A percentile compares a stretch with the other conserved stretches of the same genome.
Evolutionary conservation across 1,140 invertebrate species (phyloP).

Genomic region (Halictus rubicundus): DNA sequence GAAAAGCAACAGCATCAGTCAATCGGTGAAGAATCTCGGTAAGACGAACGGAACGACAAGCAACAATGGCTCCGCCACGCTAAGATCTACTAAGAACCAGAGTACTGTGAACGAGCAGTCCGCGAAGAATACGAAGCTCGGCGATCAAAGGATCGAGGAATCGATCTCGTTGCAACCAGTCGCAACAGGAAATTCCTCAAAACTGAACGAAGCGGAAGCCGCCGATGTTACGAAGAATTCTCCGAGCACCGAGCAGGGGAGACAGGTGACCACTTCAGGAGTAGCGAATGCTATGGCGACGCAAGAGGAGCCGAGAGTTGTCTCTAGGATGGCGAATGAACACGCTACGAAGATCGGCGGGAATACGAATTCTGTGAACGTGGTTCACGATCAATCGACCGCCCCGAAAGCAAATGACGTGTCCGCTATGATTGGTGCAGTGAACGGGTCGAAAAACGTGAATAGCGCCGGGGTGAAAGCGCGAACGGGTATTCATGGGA

Average conservation of each 20-base stretch:
- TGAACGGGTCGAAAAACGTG: constrained; percentile 42
- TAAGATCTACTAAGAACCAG: constrained; percentile 18
- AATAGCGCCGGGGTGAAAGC: constrained; percentile 54
- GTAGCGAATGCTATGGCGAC: constrained; percentile 18
- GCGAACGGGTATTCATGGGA: constrained; percentile 60
- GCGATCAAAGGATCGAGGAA: constrained; percentile 17
- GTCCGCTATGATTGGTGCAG: constrained; percentile 28
- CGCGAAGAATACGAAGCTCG: neutral
- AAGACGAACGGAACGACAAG: constrained; percentile 18
- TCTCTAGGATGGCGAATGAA: neutral
- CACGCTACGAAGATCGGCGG: neutral
- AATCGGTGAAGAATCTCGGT: constrained; percentile 18
- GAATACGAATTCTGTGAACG: neutral
- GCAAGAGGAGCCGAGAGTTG: constrained; percentile 38
- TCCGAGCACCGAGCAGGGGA: constrained; percentile 9
- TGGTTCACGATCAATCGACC: constrained; percentile 2
- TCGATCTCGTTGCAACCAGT: neutral
- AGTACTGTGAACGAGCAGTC: constrained; percentile 8
- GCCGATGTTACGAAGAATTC: neutral
- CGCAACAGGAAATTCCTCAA: neutral
- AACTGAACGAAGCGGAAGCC: neutral
- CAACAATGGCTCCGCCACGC: constrained; percentile 24
- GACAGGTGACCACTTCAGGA: neutral
- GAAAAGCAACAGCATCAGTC: constrained; percentile 33
- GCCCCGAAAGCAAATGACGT: constrained; percentile 33